Evolutionary conservation across 2,888 invertebrate species (phyloP), one percentile per base, ranked within the genome.

Genomic region (Erebia palarica): DNA sequence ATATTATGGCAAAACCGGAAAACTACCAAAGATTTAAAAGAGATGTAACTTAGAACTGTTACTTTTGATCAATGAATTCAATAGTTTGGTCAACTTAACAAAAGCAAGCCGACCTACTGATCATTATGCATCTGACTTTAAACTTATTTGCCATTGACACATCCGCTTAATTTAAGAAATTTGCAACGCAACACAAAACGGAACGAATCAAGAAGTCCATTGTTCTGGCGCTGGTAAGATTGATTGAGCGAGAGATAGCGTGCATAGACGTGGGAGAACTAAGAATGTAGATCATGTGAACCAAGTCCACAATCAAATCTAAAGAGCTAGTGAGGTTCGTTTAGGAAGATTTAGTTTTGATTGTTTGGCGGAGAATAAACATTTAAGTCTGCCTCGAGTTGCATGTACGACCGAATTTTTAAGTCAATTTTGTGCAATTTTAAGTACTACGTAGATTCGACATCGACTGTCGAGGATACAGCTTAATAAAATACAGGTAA

Each of bases 201-300:
- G 79, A 82, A 78, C 75, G 78, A 71, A 78, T 75, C 75, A 78
- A 78, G 76, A 77, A 77, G 76, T 59, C 80, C 79, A 88, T 89
- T 89, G 89, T 88, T 86, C 82, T 77, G 78, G 77, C 76, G 75
- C 70, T 74, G 76, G 74, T 75, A 78, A 86, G 87, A 88, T 88
- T 87, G 86, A 89, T 89, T 84, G 83, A 73, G 70, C 76, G 75
- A 75, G 82, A 81, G 78, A 81, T 82, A 77, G 81, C 79, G 81
- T 84, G 84, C 79, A 77, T 78, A 80, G 80, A 82, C 86, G 87
- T 90, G 89, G 86, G 89, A 91, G 84, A 87, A 82, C 59, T 78
- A 71, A 75, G 81, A 83, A 89, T 90, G 87, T 90, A 81, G 91
- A 85, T 83, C 90, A 92, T 91, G 92, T 86, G 90, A 90, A 90